phyloP scores from a whole-genome alignment of 2,888 invertebrate species.

The Galerucella pusilla region DNA sequence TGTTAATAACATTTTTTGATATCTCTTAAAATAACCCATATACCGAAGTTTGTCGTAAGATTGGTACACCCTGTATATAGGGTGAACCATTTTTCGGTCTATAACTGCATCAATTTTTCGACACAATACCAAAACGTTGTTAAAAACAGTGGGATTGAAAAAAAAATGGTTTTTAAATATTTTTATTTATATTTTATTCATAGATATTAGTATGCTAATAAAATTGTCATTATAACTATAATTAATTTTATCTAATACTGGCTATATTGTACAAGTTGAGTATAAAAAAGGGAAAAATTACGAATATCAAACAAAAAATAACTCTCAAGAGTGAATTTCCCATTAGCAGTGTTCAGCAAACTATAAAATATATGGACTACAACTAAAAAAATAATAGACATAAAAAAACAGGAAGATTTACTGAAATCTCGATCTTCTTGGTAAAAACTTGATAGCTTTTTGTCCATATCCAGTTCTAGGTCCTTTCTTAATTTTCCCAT shows the following conservation, averaged over 20 bases:
- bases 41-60: no score
- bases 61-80: no score
- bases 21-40: no score
- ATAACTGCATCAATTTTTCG: no score
- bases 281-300: not conserved
- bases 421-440: conserved; percentile 59
- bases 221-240: not conserved
- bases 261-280: conserved; percentile 5
- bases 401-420: conserved; percentile 32
- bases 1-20: no score
- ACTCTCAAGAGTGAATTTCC: no score
- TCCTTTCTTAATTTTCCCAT: conserved; percentile 71
- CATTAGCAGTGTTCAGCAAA: no score
- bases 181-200: not conserved
- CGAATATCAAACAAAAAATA: no score
- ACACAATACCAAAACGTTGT: not conserved
- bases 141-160: not conserved
- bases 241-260: conserved; percentile 3
- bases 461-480: conserved; percentile 69
- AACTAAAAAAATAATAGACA: no score
- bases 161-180: not conserved
- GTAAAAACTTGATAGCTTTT: conserved; percentile 70
- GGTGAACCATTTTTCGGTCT: no score
- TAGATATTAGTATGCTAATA: not conserved
- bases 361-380: no score